These are phyloP conservation scores for Microctonus aethiopoides DNA, from an alignment of 2,888 invertebrate species.

Conservation along the genomic window DNA sequence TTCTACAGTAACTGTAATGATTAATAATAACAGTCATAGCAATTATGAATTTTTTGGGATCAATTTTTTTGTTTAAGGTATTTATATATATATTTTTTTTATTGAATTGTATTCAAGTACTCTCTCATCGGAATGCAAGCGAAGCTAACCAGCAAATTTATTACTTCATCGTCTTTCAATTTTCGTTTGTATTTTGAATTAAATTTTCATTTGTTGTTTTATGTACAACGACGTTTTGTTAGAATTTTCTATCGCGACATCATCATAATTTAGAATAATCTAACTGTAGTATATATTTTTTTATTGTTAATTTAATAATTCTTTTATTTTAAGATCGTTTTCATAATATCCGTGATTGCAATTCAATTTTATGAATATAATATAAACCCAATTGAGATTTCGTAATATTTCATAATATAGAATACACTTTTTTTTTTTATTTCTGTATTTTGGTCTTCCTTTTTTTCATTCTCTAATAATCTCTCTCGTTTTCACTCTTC, in stretches of 20 bases:
- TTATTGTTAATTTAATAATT: constrained; percentile 13
- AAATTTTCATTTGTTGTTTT: constrained; percentile 7
- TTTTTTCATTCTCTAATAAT: constrained; percentile 4
- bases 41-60: constrained; percentile 41
- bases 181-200: constrained; percentile 39
- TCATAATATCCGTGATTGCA: constrained; percentile 25
- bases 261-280: constrained; percentile 50
- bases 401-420: constrained; percentile 47
- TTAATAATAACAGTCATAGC: constrained; percentile 44
- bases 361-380: constrained; percentile 21
- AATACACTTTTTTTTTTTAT: constrained; percentile 38
- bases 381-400: constrained; percentile 33
- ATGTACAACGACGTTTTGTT: constrained; percentile 39
- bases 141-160: constrained; percentile 42
- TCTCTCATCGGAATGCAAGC: constrained; percentile 47
- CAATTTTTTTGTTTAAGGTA: constrained; percentile 33
- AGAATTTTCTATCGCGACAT: constrained; percentile 13
- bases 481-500: not conserved
- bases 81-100: not conserved
- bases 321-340: constrained; percentile 5
- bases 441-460: constrained; percentile 15
- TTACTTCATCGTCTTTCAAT: constrained; percentile 36
- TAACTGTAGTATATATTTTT: constrained; percentile 39
- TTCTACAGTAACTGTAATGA: constrained; percentile 19
- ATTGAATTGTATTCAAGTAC: constrained; percentile 39